Conservation (phyloP, 2,888 invertebrate species). For the Salticus scenicus region DNA sequence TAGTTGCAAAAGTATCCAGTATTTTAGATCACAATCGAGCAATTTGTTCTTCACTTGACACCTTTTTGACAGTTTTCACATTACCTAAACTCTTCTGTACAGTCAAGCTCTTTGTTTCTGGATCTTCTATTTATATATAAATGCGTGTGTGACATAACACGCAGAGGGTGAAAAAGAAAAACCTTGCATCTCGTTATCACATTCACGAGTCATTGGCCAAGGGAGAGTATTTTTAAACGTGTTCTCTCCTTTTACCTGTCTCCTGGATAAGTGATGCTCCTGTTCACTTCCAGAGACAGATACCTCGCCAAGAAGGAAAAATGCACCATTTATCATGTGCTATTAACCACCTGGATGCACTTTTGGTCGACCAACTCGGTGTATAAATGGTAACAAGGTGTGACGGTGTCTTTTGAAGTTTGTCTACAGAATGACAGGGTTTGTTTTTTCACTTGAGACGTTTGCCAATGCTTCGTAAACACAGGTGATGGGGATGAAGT, state of each 20-base stretch:
- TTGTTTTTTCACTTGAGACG: background rate
- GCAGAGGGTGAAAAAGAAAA: background rate
- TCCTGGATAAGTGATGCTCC: constrained; percentile 56
- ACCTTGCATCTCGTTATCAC: constrained; percentile 55
- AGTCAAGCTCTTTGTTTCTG: background rate
- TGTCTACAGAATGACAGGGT: constrained; percentile 9
- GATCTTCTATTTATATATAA: background rate
- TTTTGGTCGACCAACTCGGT: constrained; percentile 37
- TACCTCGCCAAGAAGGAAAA: constrained; percentile 47
- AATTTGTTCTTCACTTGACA: background rate
- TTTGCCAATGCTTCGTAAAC: background rate
- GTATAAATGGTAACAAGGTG: constrained; percentile 67
- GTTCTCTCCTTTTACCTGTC: constrained; percentile 46
- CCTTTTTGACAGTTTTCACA: constrained; percentile 13
- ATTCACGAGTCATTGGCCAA: constrained; percentile 68
- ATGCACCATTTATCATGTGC: constrained; percentile 50
- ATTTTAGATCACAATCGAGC: background rate
- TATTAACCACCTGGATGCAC: constrained; percentile 65
- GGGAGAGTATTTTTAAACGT: constrained; percentile 60
- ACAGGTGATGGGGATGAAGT: background rate
- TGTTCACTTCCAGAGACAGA: constrained; percentile 53
- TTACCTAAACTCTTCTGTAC: background rate
- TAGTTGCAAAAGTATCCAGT: too few relatives aligned
- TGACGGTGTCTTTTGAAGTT: constrained; percentile 40
- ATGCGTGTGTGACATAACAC: background rate